Evolutionary conservation across 2,888 invertebrate species (phyloP).

Genomic region (Nycteola revayana): DNA sequence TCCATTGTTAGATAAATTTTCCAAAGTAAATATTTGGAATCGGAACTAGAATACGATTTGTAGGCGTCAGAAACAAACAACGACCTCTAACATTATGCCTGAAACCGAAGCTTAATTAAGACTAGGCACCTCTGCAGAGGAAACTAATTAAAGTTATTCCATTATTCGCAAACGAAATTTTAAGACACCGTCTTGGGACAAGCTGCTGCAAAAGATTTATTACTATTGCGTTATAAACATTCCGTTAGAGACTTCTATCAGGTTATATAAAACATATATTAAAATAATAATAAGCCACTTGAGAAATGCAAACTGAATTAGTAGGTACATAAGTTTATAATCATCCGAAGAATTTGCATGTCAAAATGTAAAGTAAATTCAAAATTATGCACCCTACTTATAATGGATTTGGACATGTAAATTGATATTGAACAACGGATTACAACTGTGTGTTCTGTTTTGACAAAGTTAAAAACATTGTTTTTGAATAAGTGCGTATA

Average conservation of each 20-base stretch:
- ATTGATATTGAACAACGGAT: too few relatives aligned
- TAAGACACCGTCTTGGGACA: constrained; percentile 53
- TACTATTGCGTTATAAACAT: constrained; percentile 43
- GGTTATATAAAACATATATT: too few relatives aligned
- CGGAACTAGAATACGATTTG: constrained; percentile 34
- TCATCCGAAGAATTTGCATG: too few relatives aligned
- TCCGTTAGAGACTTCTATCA: constrained; percentile 22
- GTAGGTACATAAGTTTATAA: too few relatives aligned
- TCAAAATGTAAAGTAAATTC: too few relatives aligned
- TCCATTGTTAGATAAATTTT: constrained; percentile 12
- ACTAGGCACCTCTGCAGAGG: constrained; percentile 60
- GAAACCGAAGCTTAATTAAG: constrained; percentile 72
- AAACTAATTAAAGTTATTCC: constrained; percentile 77
- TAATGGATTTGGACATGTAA: too few relatives aligned
- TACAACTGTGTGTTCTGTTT: too few relatives aligned
- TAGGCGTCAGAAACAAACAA: constrained; percentile 46
- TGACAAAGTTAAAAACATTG: too few relatives aligned
- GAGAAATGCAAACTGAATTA: too few relatives aligned
- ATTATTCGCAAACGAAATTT: constrained; percentile 71
- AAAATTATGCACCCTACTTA: too few relatives aligned
- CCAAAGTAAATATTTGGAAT: constrained; percentile 26
- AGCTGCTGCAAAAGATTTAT: constrained; percentile 52
- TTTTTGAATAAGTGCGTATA: too few relatives aligned
- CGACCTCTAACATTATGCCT: constrained; percentile 47
- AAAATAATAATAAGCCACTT: too few relatives aligned